Conservation (phyloP, 2,797 vertebrate genomes). For the Tragelaphus oryx region DNA sequence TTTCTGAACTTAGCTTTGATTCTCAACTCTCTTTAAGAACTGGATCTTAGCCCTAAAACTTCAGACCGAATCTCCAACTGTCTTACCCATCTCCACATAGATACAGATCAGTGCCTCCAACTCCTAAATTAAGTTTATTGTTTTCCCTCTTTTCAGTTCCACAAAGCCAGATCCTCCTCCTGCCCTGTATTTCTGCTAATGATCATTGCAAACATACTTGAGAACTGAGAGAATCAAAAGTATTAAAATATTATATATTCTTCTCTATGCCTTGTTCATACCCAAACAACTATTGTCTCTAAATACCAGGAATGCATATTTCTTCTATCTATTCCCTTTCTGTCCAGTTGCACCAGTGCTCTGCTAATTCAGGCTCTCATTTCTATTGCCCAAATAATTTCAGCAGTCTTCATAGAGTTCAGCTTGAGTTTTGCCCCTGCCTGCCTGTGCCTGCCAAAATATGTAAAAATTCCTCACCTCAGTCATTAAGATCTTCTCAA, state of each 20-base stretch:
- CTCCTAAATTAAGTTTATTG: background rate
- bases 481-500: background rate
- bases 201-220: background rate
- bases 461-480: background rate
- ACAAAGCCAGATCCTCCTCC: background rate
- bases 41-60: background rate
- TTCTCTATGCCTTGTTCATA: background rate
- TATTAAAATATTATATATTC: background rate
- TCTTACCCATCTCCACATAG: background rate
- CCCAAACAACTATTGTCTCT: background rate
- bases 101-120: background rate
- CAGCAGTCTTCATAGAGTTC: background rate
- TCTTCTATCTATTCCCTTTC: background rate
- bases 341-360: background rate
- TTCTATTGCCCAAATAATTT: background rate
- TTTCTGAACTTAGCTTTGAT: background rate
- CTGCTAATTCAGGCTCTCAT: background rate
- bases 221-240: background rate
- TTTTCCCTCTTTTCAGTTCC: background rate
- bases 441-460: background rate
- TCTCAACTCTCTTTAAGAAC: background rate
- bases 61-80: background rate
- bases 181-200: background rate
- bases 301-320: background rate
- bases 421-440: background rate